Evolutionary conservation across 2,888 invertebrate species (phyloP), one percentile per base, ranked within the genome.

Genomic region (Perdita meconis): DNA sequence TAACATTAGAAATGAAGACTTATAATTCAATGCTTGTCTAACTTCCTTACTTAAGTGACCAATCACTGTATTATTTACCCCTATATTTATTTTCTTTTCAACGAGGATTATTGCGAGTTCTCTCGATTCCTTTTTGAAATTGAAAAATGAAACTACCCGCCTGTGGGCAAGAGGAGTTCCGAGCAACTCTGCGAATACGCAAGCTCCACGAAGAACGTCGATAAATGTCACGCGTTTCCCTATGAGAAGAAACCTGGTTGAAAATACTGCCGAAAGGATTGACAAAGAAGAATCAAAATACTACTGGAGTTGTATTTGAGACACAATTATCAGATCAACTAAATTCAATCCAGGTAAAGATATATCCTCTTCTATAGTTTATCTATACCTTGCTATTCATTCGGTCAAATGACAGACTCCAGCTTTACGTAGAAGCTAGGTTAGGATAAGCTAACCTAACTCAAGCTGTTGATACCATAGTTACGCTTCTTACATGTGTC

Each of bases 141-240:
- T 51, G 60, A 66, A 84, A 84, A 73, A 34, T 47, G 59, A 75
- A 75, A 53, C 59, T 38, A 51, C 84, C 84, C 84, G 84, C 84
- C 68, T 64, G 59, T 70, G 64, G 57, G 36, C 22, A 30, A 44
- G 57, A 26, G 61, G 50, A 38, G 57, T 36, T 44, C 72, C 56
- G 90, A 87, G 90, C 90, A 90, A 88, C 88, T 89, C 87, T 61
- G 47, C 70, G 38, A 89, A 67, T 81, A 90, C 91, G 91, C 91
- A 90, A 84, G 66, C 89, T 86, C 89, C 71, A 72, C 63, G 82
- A 87, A 89, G 89, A 91, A 91, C 89, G 91, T 91, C 91, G 89
- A 91, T 91, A 91, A 90, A 86, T 86, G 87, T 68, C 78, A 85
- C 83, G 86, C 85, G 78, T 65, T 59, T 63, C 55, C 50, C 65